phyloP scores from a whole-genome alignment of 2,797 vertebrate genomes.

The Phalanger gymnotis region DNA sequence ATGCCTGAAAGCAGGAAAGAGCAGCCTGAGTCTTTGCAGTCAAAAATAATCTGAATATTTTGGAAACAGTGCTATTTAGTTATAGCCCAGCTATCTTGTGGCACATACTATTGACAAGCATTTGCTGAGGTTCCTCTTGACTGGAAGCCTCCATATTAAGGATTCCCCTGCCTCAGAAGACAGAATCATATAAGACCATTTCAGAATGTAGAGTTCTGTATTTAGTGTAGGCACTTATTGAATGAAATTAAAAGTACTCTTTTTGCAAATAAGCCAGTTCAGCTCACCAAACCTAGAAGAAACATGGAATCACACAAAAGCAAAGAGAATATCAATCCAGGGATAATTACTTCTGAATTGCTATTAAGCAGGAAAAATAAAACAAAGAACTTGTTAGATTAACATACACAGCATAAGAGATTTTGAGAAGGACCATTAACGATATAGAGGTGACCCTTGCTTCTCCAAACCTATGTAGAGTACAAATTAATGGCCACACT shows the following conservation, averaged over 20 bases:
- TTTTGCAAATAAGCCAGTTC: neutral
- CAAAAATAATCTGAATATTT: neutral
- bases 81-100: neutral
- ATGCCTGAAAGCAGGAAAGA: conserved; percentile 2
- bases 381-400: neutral
- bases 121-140: neutral
- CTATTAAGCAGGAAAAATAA: neutral
- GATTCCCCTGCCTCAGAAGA: neutral
- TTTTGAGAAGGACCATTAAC: neutral
- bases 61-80: neutral
- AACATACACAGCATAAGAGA: neutral
- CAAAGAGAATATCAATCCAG: neutral
- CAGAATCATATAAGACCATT: neutral
- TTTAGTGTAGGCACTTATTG: neutral
- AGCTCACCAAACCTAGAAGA: neutral
- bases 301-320: neutral
- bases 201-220: neutral
- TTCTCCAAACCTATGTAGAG: neutral
- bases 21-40: neutral
- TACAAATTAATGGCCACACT: neutral
- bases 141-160: neutral
- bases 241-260: neutral
- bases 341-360: neutral
- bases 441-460: neutral
- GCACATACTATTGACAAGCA: neutral